phyloP scores from a whole-genome alignment of 2,888 invertebrate genomes.

The Campaea margaritaria region DNA sequence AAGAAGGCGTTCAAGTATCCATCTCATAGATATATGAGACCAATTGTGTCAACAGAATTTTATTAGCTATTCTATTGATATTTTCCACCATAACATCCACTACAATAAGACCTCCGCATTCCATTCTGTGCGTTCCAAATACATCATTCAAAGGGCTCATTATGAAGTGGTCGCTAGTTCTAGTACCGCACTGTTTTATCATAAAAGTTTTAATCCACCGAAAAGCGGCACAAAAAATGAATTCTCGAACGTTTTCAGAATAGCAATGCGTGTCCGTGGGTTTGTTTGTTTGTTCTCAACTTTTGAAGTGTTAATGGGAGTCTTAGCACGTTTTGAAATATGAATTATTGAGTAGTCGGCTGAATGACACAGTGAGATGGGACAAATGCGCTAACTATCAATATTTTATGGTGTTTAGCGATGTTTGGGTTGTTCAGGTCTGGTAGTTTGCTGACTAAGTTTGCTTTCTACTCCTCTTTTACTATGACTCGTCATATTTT shows the following conservation, averaged over 20 bases:
- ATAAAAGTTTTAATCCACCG: conserved; percentile 42
- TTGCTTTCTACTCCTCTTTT: no score
- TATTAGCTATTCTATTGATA: conserved; percentile 62
- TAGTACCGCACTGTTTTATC: conserved; percentile 27
- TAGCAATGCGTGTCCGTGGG: conserved; percentile 49
- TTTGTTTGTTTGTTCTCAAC: conserved; percentile 69
- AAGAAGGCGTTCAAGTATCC: conserved; percentile 31
- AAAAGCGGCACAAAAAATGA: conserved; percentile 50
- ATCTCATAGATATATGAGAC: conserved; percentile 46
- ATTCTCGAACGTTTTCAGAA: conserved; percentile 52
- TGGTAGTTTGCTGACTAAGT: not conserved
- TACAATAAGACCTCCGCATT: conserved; percentile 38
- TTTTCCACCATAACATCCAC: conserved; percentile 41
- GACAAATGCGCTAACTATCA: conserved; percentile 48
- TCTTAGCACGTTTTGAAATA: conserved; percentile 73
- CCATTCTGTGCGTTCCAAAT: conserved; percentile 20
- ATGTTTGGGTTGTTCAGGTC: conserved; percentile 16
- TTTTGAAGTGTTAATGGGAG: conserved; percentile 74
- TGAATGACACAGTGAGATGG: conserved; percentile 50
- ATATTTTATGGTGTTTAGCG: conserved; percentile 23
- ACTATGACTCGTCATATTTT: not conserved
- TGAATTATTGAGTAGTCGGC: conserved; percentile 76
- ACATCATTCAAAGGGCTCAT: conserved; percentile 24
- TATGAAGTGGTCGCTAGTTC: conserved; percentile 33
- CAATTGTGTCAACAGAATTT: conserved; percentile 63